These are phyloP conservation scores for Temnothorax ravouxi DNA, from an alignment of 2,888 invertebrate genomes.

Conservation along the genomic window DNA sequence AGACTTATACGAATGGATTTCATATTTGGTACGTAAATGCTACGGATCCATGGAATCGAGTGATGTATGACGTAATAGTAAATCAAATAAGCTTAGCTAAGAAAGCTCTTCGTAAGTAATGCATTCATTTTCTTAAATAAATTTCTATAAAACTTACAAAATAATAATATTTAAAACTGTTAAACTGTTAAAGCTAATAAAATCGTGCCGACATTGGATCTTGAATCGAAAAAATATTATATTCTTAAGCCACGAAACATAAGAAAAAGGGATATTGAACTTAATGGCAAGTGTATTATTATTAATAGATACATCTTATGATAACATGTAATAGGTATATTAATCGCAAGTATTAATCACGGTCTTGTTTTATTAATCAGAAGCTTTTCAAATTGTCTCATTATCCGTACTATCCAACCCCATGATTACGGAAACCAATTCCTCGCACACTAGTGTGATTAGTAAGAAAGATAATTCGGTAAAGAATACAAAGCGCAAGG, in stretches of 20 bases:
- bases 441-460: background rate
- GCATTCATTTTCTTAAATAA: background rate
- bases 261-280: background rate
- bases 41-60: conserved; percentile 71
- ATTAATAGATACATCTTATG: background rate
- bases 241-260: conserved; percentile 35
- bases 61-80: conserved; percentile 70
- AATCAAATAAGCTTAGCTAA: conserved; percentile 65
- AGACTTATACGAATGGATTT: conserved; percentile 62
- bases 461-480: conserved; percentile 33
- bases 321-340: background rate
- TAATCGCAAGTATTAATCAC: background rate
- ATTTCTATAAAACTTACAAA: background rate
- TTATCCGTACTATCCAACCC: conserved; percentile 36
- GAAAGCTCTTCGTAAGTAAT: conserved; percentile 60
- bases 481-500: background rate
- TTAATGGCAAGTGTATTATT: conserved; percentile 24
- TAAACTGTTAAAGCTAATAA: conserved; percentile 29
- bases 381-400: conserved; percentile 53
- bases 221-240: conserved; percentile 54
- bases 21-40: conserved; percentile 77
- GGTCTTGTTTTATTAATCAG: conserved; percentile 28
- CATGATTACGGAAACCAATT: conserved; percentile 9
- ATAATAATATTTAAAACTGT: background rate
- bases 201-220: conserved; percentile 17